Percentiles rank a stretch among this genome's conserved stretches.
phyloP scores from a whole-genome alignment of 23 tunicate species.

The Trididemnum miniatum region DNA sequence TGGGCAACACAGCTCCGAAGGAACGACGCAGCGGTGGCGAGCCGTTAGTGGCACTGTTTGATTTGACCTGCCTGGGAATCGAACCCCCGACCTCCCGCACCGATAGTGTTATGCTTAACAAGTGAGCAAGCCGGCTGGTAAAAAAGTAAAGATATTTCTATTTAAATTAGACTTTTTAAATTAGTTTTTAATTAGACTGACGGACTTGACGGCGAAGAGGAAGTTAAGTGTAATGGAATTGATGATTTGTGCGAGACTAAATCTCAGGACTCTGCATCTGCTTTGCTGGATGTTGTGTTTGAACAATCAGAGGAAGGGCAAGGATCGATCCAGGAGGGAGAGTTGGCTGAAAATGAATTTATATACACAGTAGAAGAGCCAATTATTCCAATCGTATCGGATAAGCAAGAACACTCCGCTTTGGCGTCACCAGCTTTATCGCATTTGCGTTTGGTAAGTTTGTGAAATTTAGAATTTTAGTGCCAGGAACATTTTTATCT shows the following conservation, averaged over 20 bases:
- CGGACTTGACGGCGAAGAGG: background rate
- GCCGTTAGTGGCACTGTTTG: no score
- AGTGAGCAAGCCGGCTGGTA: no score
- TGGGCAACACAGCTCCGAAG: no score
- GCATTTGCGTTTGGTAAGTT: background rate
- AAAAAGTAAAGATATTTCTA: no score
- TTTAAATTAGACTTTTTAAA: no score
- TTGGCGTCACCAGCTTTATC: background rate
- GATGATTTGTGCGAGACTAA: background rate
- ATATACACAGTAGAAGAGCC: background rate
- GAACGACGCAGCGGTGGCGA: no score
- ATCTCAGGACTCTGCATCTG: background rate
- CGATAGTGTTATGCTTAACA: no score
- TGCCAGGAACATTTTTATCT: no score
- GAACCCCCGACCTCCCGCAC: no score
- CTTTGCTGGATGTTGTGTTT: conserved; percentile 35
- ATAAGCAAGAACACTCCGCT: background rate
- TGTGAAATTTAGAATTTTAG: background rate
- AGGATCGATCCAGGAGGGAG: background rate
- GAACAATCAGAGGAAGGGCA: conserved; percentile 11
- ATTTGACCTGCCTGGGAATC: no score
- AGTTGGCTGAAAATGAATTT: background rate
- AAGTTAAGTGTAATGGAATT: background rate
- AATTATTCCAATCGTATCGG: background rate
- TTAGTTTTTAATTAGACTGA: no score